phyloP scores from a whole-genome alignment of 2,113 vertebrate genomes.

The Benthochromis sp. region DNA sequence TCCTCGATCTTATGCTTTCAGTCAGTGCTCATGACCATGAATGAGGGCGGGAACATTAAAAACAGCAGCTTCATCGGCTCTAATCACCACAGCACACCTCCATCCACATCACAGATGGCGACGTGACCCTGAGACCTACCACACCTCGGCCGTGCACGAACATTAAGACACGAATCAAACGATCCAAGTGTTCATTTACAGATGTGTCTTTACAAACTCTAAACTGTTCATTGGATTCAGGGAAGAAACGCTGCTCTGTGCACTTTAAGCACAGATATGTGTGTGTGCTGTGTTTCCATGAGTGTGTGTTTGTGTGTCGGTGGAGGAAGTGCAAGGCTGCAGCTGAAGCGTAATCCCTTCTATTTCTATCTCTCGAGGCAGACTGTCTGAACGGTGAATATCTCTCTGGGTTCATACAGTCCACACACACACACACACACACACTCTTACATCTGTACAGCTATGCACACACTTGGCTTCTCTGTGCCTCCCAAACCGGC shows the following conservation, averaged over 20 bases:
- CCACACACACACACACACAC: background rate
- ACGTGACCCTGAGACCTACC: background rate
- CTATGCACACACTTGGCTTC: background rate
- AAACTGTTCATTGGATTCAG: background rate
- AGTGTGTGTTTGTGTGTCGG: background rate
- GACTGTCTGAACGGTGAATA: background rate
- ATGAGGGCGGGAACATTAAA: background rate
- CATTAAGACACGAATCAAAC: background rate
- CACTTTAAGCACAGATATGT: background rate
- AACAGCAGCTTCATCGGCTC: background rate
- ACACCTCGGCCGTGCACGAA: background rate
- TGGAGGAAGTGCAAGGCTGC: background rate
- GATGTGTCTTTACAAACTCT: background rate
- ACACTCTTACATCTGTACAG: background rate
- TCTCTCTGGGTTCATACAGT: background rate
- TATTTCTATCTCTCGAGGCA: background rate
- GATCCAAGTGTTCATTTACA: background rate
- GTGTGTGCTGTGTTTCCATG: background rate
- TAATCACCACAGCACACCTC: background rate
- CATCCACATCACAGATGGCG: background rate
- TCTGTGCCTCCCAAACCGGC: background rate
- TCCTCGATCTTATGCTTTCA: background rate
- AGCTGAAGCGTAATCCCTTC: background rate
- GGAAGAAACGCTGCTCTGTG: background rate
- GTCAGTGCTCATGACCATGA: too few species aligned